Evolutionary conservation across 92 coral and sea anemone genomes (phyloP), one percentile per base, ranked within the genome.

Genomic region (Desmophyllum pertusum): DNA sequence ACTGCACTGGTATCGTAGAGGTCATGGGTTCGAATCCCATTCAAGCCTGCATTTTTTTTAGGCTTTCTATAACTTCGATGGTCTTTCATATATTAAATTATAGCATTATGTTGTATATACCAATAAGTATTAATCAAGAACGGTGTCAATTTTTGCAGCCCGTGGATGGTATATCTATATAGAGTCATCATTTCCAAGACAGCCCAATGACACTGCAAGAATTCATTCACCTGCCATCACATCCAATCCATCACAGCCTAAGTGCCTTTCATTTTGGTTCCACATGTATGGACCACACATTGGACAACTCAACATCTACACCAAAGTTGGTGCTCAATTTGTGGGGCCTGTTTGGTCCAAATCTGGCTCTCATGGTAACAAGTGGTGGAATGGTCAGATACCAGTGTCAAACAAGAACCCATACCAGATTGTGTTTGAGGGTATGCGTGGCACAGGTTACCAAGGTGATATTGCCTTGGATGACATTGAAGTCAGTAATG

Each of bases 281-380:
- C 99, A 96, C 86, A 96, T 96, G 99, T 96, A 90, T 63, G 99
- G 99, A 13, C 95, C 98, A 0, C 99, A 96, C 79, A 93, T 96
- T 23, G 98, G 92, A 19, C 72, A 77, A 37, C 78, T 96, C 35
- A 89, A 96, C 66, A 89, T 96, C 42, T 94, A 96, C 86, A 88
- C 90, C 41, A 91, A 91, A 64, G 87, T 78, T 63, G 92, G 93
- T 40, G 88, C 83, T 50, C 86, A 75, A 39, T 90, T 94, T 66
- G 89, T 80, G 40, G 85, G 84, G 50, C 92, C 99, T 9, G 88
- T 96, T 46, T 96, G 99, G 99, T 91, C 91, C 30, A 91, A 80
- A 51, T 86, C 89, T 63, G 98, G 99, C 63, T 90, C 99, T 55
- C 95, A 94, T 70, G 98, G 99, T 1, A 92, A 96, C 88, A 85